A percentile compares a stretch with the other conserved stretches of the same genome.
Conservation (phyloP, 2,113 vertebrate species). For the Synchiropus splendidus region DNA sequence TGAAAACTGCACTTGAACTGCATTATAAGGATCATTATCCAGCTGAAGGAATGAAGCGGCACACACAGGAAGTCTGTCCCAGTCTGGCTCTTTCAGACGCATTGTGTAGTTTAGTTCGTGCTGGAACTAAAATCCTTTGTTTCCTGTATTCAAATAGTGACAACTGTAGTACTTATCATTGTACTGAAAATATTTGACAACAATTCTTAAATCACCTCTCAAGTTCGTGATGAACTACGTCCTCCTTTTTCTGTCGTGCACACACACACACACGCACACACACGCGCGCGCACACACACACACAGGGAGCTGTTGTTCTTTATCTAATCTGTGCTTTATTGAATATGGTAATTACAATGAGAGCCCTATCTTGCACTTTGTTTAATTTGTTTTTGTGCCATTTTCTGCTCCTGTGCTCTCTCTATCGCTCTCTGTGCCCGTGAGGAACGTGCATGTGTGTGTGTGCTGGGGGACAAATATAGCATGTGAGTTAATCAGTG, state of each 20-base stretch:
- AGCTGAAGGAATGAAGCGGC: no score
- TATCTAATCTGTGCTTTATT: conserved; percentile 63
- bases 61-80: no score
- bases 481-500: conserved; percentile 31
- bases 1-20: no score
- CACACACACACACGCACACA: conserved; percentile 7
- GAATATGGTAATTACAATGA: conserved; percentile 68
- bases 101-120: no score
- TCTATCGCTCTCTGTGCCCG: conserved; percentile 5
- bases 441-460: conserved; percentile 10
- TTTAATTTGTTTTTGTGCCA: conserved; percentile 59
- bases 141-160: no score
- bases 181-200: conserved; percentile 33
- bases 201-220: conserved; percentile 42
- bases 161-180: no score
- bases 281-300: conserved; percentile 2
- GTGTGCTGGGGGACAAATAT: conserved; percentile 1
- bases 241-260: neutral
- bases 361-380: conserved; percentile 57
- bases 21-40: no score
- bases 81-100: no score
- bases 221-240: conserved; percentile 29
- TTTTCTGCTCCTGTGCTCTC: conserved; percentile 27
- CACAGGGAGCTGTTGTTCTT: conserved; percentile 39
- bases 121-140: no score